Conservation (phyloP, 2,888 invertebrate species). For the Antheraea yamamai region DNA sequence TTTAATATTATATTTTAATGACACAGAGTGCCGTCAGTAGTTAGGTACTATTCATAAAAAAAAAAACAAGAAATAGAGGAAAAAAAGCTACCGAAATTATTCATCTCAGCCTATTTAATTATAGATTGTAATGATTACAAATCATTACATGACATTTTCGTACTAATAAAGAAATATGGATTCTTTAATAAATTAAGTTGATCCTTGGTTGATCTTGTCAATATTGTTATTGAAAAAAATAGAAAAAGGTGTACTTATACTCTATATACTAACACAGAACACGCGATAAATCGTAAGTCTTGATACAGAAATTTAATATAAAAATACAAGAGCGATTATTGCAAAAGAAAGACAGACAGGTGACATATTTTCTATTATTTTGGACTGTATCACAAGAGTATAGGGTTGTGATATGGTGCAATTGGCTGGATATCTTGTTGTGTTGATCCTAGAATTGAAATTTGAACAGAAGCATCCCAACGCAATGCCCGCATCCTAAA, state of each 20-base stretch:
- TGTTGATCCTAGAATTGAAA: constrained; percentile 15
- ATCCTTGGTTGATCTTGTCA: not conserved
- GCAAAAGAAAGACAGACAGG: not conserved
- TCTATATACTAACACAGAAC: no score
- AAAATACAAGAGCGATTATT: not conserved
- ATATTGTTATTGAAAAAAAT: no score
- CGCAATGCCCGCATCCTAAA: constrained; percentile 16
- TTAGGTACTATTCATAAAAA: no score
- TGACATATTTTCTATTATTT: not conserved
- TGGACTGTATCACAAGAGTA: constrained; percentile 25
- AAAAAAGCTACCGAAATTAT: no score
- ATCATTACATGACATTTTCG: no score
- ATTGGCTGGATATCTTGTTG: constrained; percentile 8
- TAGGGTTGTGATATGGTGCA: constrained; percentile 3
- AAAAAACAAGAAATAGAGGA: no score
- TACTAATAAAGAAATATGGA: not conserved
- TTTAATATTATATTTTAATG: no score
- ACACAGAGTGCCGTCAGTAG: no score
- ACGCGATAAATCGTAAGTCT: not conserved
- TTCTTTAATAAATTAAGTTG: not conserved
- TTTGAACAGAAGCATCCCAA: constrained; percentile 3
- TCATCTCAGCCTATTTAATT: no score
- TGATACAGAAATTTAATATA: not conserved
- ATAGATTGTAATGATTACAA: not conserved
- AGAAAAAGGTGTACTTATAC: no score